Evolutionary conservation across 2,888 invertebrate species (phyloP).

Genomic region (Megaustenia siamemsis): DNA sequence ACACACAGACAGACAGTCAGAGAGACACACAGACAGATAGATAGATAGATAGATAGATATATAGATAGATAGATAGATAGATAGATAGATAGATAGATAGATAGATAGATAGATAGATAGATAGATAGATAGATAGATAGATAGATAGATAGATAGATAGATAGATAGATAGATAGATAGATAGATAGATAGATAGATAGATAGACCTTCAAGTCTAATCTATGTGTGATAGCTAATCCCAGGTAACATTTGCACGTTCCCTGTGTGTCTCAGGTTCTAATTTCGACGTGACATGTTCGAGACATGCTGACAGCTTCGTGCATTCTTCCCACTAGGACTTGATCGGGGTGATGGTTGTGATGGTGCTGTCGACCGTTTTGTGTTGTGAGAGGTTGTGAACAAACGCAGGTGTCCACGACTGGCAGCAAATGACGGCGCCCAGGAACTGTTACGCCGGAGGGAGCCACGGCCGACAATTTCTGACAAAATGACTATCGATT

Average conservation of each 20-base stretch:
- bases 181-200: not conserved
- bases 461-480: slow-evolving; percentile 39
- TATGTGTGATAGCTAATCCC: too few species aligned
- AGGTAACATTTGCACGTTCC: too few species aligned
- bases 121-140: slow-evolving; percentile 11
- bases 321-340: slow-evolving; percentile 8
- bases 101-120: slow-evolving; percentile 9
- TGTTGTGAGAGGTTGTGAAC: slow-evolving; percentile 38
- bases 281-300: not conserved
- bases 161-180: slow-evolving; percentile 15
- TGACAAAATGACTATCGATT: slow-evolving; percentile 49
- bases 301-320: not conserved
- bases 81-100: slow-evolving; percentile 5
- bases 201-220: not conserved
- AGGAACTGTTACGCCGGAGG: slow-evolving; percentile 23
- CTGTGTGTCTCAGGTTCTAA: not conserved
- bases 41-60: not conserved
- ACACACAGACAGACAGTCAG: not conserved
- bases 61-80: not conserved
- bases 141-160: slow-evolving; percentile 15
- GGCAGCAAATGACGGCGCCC: slow-evolving; percentile 26
- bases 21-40: not conserved
- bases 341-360: slow-evolving; percentile 15
- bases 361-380: slow-evolving; percentile 23
- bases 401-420: slow-evolving; percentile 36